These are phyloP conservation scores for Motacilla alba DNA, from an alignment of 2,113 vertebrate genomes.

Conservation along the genomic window DNA sequence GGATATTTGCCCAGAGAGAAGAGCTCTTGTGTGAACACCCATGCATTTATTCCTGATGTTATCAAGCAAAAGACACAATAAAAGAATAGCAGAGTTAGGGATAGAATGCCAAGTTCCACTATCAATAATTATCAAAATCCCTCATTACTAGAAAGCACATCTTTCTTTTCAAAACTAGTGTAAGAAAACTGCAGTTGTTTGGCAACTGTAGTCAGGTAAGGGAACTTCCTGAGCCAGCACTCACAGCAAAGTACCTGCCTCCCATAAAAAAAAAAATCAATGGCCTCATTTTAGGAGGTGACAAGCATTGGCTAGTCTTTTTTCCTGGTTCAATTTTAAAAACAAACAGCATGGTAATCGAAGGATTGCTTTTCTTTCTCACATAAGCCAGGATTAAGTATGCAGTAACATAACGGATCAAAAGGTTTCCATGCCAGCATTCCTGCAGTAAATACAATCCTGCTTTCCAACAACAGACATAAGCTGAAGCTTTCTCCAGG, in stretches of 20 bases:
- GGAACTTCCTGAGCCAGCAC: background rate
- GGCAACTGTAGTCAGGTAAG: background rate
- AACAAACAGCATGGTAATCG: background rate
- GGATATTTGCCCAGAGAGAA: background rate
- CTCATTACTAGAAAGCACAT: background rate
- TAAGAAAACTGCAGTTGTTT: background rate
- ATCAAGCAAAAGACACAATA: background rate
- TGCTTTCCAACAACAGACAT: conserved; percentile 17
- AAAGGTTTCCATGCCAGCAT: background rate
- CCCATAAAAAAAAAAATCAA: background rate
- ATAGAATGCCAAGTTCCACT: background rate
- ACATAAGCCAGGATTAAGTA: background rate
- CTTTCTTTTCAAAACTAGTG: background rate
- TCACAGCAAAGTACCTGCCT: background rate
- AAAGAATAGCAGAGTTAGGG: background rate
- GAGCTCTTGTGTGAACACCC: background rate
- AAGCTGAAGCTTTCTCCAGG: conserved; percentile 23
- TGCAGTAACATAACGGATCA: background rate
- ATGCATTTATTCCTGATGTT: background rate
- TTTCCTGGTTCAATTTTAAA: background rate
- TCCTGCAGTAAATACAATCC: background rate
- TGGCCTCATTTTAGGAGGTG: background rate
- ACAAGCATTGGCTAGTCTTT: background rate
- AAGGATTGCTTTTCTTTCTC: background rate
- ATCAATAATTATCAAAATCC: background rate